Evolutionary conservation across 2,797 vertebrate species (phyloP).

Genomic region (Hydrolagus colliei): DNA sequence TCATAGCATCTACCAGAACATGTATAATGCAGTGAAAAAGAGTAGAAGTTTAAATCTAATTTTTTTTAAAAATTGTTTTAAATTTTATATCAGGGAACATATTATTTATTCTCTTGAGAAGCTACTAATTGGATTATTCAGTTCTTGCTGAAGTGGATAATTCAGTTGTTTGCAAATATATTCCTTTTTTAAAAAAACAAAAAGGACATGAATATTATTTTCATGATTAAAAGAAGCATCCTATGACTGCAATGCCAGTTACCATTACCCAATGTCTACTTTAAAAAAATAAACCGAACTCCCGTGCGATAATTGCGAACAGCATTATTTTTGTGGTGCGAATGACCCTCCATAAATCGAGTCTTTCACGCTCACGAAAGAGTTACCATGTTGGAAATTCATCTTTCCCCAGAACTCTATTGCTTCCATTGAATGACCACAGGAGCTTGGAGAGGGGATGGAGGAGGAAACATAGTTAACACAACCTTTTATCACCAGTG

Average conservation of each 20-base stretch:
- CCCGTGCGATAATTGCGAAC: not conserved
- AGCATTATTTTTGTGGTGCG: not conserved
- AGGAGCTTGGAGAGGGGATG: not conserved
- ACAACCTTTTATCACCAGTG: not conserved
- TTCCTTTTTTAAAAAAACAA: not conserved
- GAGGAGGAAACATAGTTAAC: not conserved
- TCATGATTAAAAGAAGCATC: not conserved
- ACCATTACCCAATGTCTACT: not conserved
- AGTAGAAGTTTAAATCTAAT: no score
- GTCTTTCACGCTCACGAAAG: not conserved
- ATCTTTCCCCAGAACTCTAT: not conserved
- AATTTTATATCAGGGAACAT: not conserved
- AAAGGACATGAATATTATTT: not conserved
- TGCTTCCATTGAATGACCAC: not conserved
- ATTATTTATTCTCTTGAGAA: not conserved
- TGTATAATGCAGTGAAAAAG: no score
- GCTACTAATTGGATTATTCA: not conserved
- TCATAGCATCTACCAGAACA: not conserved
- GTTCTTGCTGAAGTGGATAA: not conserved
- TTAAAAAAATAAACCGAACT: not conserved
- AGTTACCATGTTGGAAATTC: not conserved
- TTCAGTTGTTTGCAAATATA: not conserved
- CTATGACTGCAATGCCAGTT: no score
- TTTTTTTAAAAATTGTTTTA: not conserved
- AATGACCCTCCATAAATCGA: slow-evolving; percentile 1